Evolutionary conservation across 2,797 vertebrate genomes (phyloP).

Genomic region (Eutrigla gurnardus): DNA sequence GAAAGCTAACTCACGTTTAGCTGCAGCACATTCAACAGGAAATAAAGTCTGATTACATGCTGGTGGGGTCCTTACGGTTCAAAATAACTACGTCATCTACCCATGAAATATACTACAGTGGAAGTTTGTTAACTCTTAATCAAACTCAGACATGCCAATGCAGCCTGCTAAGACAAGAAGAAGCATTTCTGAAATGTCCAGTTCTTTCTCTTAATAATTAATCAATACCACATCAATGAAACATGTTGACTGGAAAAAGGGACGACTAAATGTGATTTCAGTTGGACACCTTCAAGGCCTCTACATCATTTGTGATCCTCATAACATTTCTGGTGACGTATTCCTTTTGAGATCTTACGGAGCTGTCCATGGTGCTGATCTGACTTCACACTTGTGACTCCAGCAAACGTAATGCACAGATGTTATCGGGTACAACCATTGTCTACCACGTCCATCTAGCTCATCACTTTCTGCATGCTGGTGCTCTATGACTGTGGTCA

Average conservation of each 20-base stretch:
- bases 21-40: background rate
- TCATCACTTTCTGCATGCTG: background rate
- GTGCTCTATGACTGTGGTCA: background rate
- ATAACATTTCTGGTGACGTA: background rate
- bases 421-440: too few species aligned
- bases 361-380: conserved; percentile 60
- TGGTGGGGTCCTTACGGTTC: background rate
- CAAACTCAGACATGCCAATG: background rate
- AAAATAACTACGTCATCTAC: background rate
- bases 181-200: background rate
- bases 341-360: background rate
- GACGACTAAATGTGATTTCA: background rate
- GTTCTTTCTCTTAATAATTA: background rate
- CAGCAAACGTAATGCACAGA: background rate
- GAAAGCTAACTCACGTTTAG: background rate
- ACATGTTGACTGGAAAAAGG: background rate
- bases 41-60: background rate
- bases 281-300: background rate
- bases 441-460: background rate
- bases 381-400: background rate
- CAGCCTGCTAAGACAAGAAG: background rate
- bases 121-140: background rate
- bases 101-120: background rate
- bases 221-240: background rate
- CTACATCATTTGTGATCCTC: background rate